Percentiles rank a stretch among this genome's conserved stretches.
These are phyloP conservation scores for Lytechinus variegatus DNA, from an alignment of 35 echinoderm and acorn worm species.

Conservation along the genomic window DNA sequence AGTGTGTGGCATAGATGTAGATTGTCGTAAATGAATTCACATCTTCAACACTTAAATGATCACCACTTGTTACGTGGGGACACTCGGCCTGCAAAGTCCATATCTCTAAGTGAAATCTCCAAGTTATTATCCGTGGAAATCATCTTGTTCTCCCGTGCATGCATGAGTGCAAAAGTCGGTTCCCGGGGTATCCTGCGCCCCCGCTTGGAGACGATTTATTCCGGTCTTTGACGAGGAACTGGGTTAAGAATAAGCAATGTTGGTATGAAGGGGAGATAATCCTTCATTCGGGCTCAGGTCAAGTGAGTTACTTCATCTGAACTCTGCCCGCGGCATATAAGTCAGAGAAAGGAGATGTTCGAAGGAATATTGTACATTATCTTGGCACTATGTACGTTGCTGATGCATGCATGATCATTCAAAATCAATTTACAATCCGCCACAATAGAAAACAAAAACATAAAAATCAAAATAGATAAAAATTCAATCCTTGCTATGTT, in stretches of 20 bases:
- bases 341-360: too few species aligned
- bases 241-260: not conserved
- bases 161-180: not conserved
- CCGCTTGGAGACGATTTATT: not conserved
- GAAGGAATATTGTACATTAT: not conserved
- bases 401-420: not conserved
- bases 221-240: not conserved
- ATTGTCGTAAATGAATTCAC: not conserved
- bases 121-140: conserved; percentile 6
- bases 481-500: too few species aligned
- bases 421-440: not conserved
- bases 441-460: not conserved
- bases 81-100: not conserved
- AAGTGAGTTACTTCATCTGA: not conserved
- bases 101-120: not conserved
- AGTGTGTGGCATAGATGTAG: not conserved
- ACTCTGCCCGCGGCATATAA: not conserved
- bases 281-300: not conserved
- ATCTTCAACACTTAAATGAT: not conserved
- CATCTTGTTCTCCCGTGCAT: not conserved
- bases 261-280: not conserved
- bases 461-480: too few species aligned
- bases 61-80: not conserved
- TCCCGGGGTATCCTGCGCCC: not conserved
- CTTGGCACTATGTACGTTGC: not conserved